These are phyloP conservation scores for Lutraria rhynchaena DNA, from an alignment of 1,140 invertebrate species.

Conservation along the genomic window DNA sequence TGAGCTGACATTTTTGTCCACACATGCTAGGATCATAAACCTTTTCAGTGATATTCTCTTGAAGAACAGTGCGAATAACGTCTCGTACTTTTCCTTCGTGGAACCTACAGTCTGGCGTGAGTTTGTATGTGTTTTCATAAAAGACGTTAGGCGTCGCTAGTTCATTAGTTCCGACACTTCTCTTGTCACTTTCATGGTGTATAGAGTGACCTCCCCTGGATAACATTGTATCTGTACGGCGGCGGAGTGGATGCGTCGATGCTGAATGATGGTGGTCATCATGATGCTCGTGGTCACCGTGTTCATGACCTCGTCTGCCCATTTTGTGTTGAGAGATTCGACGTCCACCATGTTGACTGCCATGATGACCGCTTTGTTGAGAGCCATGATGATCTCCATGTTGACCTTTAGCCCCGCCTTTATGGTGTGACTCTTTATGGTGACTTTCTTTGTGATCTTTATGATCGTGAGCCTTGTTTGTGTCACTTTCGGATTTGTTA, in stretches of 20 bases:
- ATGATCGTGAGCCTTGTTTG: neutral
- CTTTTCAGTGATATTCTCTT: constrained; percentile 69
- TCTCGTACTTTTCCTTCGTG: constrained; percentile 63
- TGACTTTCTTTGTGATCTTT: neutral
- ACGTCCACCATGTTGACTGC: neutral
- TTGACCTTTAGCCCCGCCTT: neutral
- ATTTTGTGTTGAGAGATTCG: neutral
- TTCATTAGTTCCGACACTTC: constrained; percentile 62
- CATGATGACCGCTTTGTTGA: constrained; percentile 33
- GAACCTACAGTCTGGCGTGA: constrained; percentile 70
- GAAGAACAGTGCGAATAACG: constrained; percentile 69
- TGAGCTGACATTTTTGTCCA: constrained; percentile 65
- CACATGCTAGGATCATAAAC: constrained; percentile 64
- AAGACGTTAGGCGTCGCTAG: constrained; percentile 56
- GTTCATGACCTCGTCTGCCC: constrained; percentile 26
- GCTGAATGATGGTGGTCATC: constrained; percentile 36
- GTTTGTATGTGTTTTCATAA: constrained; percentile 77
- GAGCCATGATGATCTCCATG: neutral
- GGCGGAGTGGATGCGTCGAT: constrained; percentile 59
- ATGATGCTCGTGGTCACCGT: constrained; percentile 40
- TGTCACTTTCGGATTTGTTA: constrained; percentile 44
- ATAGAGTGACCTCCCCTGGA: constrained; percentile 44
- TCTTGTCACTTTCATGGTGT: constrained; percentile 59
- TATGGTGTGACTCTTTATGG: neutral
- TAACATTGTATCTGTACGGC: constrained; percentile 53